A percentile compares a stretch with the other conserved stretches of the same genome.
Evolutionary conservation across 2,113 vertebrate genomes (phyloP).

Genomic region (Parotia lawesii): DNA sequence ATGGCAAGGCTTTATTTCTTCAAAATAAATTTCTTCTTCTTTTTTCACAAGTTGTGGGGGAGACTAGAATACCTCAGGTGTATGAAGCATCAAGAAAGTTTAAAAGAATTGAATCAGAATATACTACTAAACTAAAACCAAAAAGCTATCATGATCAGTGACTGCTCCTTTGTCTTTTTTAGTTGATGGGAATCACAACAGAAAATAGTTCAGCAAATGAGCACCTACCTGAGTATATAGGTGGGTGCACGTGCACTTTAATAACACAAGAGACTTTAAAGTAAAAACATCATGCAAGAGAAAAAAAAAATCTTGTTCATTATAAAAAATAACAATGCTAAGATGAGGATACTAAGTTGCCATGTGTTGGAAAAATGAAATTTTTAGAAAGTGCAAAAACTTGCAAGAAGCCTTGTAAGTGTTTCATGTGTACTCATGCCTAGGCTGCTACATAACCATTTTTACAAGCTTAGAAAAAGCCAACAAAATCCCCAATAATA

Average conservation of each 20-base stretch:
- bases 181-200: background rate
- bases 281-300: background rate
- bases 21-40: background rate
- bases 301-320: background rate
- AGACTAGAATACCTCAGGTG: background rate
- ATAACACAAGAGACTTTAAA: background rate
- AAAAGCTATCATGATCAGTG: background rate
- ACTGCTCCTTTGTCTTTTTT: background rate
- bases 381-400: background rate
- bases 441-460: background rate
- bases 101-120: background rate
- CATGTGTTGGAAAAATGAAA: background rate
- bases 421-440: background rate
- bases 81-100: background rate
- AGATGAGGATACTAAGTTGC: background rate
- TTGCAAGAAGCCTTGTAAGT: background rate
- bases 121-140: background rate
- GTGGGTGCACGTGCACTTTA: accelerated
- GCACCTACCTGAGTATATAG: background rate
- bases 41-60: background rate
- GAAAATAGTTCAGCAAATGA: background rate
- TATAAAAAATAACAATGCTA: background rate
- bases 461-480: background rate
- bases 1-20: background rate
- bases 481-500: background rate